Evolutionary conservation across 2,113 vertebrate genomes (phyloP), one percentile per base, ranked within the genome.

Genomic region (Hemiprocne comata): DNA sequence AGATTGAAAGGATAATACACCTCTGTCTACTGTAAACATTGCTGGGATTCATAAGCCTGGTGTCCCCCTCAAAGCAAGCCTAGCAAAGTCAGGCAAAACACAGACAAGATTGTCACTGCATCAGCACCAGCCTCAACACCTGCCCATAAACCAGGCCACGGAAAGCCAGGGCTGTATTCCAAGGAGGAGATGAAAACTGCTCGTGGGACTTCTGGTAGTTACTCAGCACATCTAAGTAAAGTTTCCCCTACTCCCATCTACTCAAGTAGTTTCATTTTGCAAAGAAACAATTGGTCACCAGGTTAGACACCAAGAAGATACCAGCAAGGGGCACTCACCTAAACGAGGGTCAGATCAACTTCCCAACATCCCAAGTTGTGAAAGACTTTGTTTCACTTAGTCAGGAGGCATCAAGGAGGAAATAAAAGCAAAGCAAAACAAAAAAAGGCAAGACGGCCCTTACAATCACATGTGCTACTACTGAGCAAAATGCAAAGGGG

Each of bases 381-480:
- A 55, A 67, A 19, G 12, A 11, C 34, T 89, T 84, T 11, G 0
- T 3, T 13, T 10, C 34, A 10, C n/a, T 66, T 23, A 46, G 17
- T 31, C 42, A n/a, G 1, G 13, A 85, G 81, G 24, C 16, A 55
- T 17, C 13, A 34, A 44, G 6, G 29, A 44, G 5, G 2, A 4
- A 15, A 12, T 17, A 40, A 34, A 46, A 24, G 2, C 7, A 62
- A 53, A 51, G 2, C 9, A 51, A 31, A 55, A 0, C 5, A 55
- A 53, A 31, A 28, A 46, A 34, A 25, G 3, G 9, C 28, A 61
- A 57, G 3, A 9, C 11, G 20, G 0, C 21, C 44, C 33, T 61
- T 57, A 0, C 6, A 57, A n/a, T 5, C 9, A 0, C 4, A 50
- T 0, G 0, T 8, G 3, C 34, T 57, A 2, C 36, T 26, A 21